These are phyloP conservation scores for Leucopsar rothschildi DNA, from an alignment of 2,113 vertebrate species.

Conservation along the genomic window DNA sequence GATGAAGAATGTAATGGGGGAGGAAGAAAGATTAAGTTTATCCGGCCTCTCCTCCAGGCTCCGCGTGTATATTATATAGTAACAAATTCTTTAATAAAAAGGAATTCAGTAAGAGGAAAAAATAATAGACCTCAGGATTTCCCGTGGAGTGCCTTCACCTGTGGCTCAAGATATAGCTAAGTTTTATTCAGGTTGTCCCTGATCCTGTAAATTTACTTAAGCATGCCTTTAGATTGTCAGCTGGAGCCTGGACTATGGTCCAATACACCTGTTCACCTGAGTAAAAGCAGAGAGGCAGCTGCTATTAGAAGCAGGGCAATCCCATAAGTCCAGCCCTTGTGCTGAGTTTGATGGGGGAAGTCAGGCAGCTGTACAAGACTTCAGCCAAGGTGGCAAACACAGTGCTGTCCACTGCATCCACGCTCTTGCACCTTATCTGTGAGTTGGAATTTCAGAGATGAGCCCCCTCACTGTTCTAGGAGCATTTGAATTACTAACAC, in stretches of 20 bases:
- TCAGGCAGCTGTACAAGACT: not conserved
- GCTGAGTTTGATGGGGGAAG: not conserved
- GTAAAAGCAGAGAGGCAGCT: not conserved
- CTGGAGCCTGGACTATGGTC: not conserved
- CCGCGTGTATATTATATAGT: not conserved
- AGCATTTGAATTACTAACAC: not conserved
- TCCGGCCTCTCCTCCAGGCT: not conserved
- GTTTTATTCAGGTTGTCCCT: not conserved
- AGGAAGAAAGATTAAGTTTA: not conserved
- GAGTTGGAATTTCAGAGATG: not conserved
- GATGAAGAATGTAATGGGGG: not conserved
- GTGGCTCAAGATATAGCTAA: not conserved
- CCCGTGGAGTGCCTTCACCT: not conserved
- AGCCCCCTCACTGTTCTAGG: not conserved
- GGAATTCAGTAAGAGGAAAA: not conserved
- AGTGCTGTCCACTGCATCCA: not conserved
- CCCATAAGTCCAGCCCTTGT: not conserved
- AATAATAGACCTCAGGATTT: not conserved
- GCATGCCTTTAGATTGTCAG: not conserved
- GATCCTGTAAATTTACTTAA: not conserved
- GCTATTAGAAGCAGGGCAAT: not conserved
- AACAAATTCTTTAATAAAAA: not conserved
- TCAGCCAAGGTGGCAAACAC: not conserved
- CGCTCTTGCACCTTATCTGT: not conserved
- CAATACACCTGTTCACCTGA: not conserved